Conservation (phyloP, 2,888 invertebrate genomes). For the Eremobia ochroleuca region DNA sequence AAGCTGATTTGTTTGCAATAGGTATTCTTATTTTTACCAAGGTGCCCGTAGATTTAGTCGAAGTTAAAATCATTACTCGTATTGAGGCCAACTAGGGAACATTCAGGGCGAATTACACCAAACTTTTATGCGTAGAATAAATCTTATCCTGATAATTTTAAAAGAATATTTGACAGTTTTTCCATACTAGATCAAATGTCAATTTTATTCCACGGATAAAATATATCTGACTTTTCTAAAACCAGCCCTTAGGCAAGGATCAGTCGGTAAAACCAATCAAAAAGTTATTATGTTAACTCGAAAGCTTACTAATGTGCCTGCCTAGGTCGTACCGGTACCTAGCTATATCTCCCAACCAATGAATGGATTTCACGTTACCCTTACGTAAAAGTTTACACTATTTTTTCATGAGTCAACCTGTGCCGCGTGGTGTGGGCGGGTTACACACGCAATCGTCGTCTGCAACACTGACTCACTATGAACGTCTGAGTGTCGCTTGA, state of each 20-base stretch:
- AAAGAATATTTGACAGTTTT: background rate
- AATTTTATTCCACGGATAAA: too few species aligned
- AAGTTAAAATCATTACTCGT: too few species aligned
- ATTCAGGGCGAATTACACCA: too few species aligned
- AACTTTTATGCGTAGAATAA: too few species aligned
- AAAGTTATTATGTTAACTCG: background rate
- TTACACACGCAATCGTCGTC: constrained; percentile 25
- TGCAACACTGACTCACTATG: constrained; percentile 36
- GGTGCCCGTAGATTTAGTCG: too few species aligned
- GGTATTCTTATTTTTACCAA: too few species aligned
- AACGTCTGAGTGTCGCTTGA: constrained; percentile 23
- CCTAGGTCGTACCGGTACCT: too few species aligned
- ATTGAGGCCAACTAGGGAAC: too few species aligned
- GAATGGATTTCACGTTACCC: background rate
- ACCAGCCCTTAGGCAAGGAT: background rate
- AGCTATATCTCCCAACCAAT: background rate
- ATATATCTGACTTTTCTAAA: too few species aligned
- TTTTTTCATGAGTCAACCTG: constrained; percentile 32
- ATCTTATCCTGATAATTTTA: background rate
- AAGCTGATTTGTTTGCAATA: too few species aligned
- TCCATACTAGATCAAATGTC: too few species aligned
- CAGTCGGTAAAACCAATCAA: background rate
- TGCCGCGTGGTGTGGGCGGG: background rate
- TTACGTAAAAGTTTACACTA: constrained; percentile 9
- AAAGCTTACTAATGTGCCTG: background rate